phyloP scores from a whole-genome alignment of 2,113 vertebrate species.

The Vanacampus margaritifer region DNA sequence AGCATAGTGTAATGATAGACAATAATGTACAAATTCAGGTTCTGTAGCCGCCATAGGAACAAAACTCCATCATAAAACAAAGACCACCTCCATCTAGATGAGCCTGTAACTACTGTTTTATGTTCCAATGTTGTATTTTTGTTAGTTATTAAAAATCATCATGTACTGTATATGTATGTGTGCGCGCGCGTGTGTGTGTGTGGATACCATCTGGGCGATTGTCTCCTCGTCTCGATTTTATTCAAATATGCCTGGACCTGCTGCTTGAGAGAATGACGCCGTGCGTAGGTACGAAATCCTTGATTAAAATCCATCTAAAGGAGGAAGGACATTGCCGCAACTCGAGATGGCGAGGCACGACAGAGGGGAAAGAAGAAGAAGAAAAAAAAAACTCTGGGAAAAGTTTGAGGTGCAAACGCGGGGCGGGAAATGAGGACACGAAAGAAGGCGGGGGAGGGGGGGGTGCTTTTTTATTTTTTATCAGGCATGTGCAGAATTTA shows the following conservation, averaged over 20 bases:
- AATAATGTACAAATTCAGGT: not conserved
- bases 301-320: conserved; percentile 42
- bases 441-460: not conserved
- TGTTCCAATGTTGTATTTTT: conserved; percentile 2
- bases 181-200: conserved; percentile 3
- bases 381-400: not conserved
- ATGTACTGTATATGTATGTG: conserved; percentile 4
- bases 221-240: conserved; percentile 57
- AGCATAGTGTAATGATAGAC: not conserved
- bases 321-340: not conserved
- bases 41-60: not conserved
- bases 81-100: not conserved
- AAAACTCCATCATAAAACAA: not conserved
- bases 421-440: conserved; percentile 32
- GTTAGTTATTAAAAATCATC: conserved; percentile 36
- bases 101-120: not conserved
- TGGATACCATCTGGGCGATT: conserved; percentile 58
- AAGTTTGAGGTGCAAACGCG: conserved; percentile 9
- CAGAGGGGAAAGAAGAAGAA: not conserved
- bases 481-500: conserved; percentile 63
- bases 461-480: conserved; percentile 50
- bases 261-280: conserved; percentile 59
- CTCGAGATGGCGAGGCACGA: not conserved
- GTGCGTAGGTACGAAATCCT: conserved; percentile 54
- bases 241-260: conserved; percentile 66